Conservation (phyloP, 2,888 invertebrate genomes). For the Lasioglossum calceatum region DNA sequence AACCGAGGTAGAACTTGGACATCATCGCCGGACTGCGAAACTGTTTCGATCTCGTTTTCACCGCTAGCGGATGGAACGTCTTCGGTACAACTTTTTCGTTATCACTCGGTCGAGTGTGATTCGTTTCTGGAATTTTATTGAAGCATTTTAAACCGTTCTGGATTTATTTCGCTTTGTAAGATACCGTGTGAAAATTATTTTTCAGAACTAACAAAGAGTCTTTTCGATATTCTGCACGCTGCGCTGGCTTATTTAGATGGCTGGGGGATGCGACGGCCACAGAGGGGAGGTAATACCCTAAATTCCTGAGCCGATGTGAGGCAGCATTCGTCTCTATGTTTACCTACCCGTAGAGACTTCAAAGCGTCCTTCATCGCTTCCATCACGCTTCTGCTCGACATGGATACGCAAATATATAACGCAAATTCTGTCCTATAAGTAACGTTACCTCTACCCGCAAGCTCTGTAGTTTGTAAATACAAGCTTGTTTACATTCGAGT, state of each 20-base stretch:
- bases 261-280: background rate
- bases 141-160: too few species aligned
- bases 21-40: background rate
- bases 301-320: background rate
- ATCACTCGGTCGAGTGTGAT: background rate
- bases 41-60: background rate
- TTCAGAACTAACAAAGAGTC: background rate
- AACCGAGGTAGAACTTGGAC: background rate
- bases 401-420: background rate
- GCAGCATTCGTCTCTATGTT: background rate
- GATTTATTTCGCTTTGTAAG: too few species aligned
- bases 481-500: background rate
- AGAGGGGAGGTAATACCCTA: conserved; percentile 2
- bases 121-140: too few species aligned
- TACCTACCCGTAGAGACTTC: background rate
- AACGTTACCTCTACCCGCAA: background rate
- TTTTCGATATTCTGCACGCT: background rate
- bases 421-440: background rate
- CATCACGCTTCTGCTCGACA: background rate
- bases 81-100: background rate
- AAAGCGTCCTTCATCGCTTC: background rate
- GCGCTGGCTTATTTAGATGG: background rate
- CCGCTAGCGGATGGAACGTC: background rate
- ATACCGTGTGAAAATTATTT: too few species aligned
- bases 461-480: background rate